phyloP scores from a whole-genome alignment of 2,113 vertebrate species.

The Hydropotes inermis region DNA sequence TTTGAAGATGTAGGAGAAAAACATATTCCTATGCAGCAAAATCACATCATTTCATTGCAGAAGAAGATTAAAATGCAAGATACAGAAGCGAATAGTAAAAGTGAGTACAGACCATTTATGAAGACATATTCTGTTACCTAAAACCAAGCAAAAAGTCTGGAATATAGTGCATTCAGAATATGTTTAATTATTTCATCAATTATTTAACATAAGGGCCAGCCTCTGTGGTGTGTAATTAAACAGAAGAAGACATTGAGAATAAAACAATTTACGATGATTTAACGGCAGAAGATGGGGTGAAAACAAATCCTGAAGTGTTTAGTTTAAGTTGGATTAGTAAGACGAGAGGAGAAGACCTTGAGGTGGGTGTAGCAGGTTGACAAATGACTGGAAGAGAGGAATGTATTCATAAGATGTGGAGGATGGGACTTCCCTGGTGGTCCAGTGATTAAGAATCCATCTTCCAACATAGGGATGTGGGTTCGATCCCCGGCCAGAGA shows the following conservation, averaged over 20 bases:
- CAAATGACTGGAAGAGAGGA: background rate
- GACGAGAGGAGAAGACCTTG: background rate
- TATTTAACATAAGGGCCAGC: background rate
- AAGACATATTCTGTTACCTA: background rate
- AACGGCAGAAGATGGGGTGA: background rate
- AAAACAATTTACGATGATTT: background rate
- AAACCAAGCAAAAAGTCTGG: background rate
- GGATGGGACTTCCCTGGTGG: background rate
- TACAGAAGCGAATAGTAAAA: background rate
- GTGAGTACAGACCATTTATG: background rate
- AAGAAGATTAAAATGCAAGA: background rate
- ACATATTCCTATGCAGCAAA: background rate
- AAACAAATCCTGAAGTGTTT: background rate
- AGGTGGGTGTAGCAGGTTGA: background rate
- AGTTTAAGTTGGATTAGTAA: background rate
- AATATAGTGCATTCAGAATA: background rate
- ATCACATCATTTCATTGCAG: background rate
- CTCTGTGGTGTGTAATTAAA: background rate
- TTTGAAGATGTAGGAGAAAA: background rate
- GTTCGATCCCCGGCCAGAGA: rapidly evolving
- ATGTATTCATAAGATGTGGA: background rate
- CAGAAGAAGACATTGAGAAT: background rate
- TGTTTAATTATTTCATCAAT: constrained; percentile 3
- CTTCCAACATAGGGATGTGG: background rate
- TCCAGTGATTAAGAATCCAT: background rate